Conservation (phyloP, 2,113 vertebrate species). For the Scartelaos histophorus region DNA sequence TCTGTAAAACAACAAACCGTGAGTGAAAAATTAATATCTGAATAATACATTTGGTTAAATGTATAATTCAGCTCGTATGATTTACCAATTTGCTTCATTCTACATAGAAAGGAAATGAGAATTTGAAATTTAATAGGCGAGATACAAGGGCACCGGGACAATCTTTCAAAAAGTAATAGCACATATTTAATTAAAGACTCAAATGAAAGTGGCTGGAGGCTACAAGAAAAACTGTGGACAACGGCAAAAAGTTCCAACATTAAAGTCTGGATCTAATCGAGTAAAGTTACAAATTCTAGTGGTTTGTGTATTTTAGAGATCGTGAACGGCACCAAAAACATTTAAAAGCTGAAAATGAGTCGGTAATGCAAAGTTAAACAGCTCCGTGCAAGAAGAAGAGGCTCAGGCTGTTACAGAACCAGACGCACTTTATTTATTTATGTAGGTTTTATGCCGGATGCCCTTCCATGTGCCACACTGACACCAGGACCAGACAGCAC, state of each 20-base stretch:
- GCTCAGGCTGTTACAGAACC: too few species aligned
- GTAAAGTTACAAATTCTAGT: background rate
- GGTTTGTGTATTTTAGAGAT: too few species aligned
- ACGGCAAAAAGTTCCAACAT: conserved; percentile 12
- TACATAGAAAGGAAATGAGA: conserved; percentile 45
- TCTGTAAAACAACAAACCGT: conserved; percentile 60
- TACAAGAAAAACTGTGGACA: conserved; percentile 31
- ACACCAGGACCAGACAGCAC: too few species aligned
- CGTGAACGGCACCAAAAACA: too few species aligned
- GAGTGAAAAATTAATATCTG: conserved; percentile 57
- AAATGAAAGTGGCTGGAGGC: conserved; percentile 38
- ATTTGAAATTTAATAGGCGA: conserved; percentile 42
- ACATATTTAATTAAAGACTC: conserved; percentile 53
- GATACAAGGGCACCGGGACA: conserved; percentile 44
- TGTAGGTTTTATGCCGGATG: too few species aligned
- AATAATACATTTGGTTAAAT: conserved; percentile 68
- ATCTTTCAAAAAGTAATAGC: conserved; percentile 42
- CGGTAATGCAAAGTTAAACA: too few species aligned
- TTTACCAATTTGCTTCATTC: conserved; percentile 46
- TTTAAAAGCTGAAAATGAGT: too few species aligned
- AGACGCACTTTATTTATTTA: too few species aligned
- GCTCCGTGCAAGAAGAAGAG: too few species aligned
- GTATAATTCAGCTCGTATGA: conserved; percentile 67
- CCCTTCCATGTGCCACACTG: too few species aligned
- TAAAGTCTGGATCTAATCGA: background rate